Evolutionary conservation across 2,797 vertebrate species (phyloP).

Genomic region (Babyrousa celebensis): DNA sequence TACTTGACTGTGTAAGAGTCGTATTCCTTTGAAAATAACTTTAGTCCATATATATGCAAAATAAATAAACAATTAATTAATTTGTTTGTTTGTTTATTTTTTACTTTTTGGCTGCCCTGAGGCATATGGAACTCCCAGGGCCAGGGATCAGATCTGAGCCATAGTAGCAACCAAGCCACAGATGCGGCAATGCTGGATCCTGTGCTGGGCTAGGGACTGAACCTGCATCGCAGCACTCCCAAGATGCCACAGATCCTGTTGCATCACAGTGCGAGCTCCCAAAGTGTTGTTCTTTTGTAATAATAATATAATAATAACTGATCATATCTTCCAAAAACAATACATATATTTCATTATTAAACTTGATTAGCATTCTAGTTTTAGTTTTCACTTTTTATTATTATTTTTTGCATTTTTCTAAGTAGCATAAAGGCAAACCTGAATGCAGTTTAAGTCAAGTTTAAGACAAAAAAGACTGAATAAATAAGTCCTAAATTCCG

Average conservation of each 20-base stretch:
- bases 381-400: background rate
- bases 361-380: background rate
- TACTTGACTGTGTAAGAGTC: background rate
- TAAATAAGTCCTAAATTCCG: background rate
- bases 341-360: conserved; percentile 27
- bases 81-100: too few relatives aligned
- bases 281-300: conserved; percentile 2
- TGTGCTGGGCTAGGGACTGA: too few relatives aligned
- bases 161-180: too few relatives aligned
- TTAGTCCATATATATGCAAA: background rate
- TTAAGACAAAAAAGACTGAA: background rate
- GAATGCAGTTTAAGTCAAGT: background rate
- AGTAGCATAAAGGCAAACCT: background rate
- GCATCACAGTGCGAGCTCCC: too few relatives aligned
- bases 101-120: too few relatives aligned
- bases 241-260: too few relatives aligned
- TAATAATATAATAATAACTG: background rate
- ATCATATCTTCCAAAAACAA: background rate
- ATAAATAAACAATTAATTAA: too few relatives aligned
- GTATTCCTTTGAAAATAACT: conserved; percentile 12
- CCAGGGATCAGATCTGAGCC: too few relatives aligned
- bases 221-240: too few relatives aligned
- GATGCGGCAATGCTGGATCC: too few relatives aligned
- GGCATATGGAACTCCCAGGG: too few relatives aligned
- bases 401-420: background rate